These are phyloP conservation scores for Malthinus seriepunctatus DNA, from an alignment of 2,888 invertebrate genomes.

Conservation along the genomic window DNA sequence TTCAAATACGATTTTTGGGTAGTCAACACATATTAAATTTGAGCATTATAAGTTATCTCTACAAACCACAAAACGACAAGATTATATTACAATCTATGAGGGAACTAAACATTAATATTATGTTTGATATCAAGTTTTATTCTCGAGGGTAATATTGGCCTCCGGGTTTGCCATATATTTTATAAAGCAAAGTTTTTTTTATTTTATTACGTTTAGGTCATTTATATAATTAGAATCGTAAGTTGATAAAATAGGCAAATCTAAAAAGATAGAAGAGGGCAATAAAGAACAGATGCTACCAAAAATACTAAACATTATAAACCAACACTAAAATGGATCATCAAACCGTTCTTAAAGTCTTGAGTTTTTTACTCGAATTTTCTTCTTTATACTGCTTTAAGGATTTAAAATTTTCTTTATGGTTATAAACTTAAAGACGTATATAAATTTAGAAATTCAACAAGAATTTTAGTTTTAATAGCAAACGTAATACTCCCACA, in stretches of 20 bases:
- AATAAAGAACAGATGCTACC: slow-evolving; percentile 1
- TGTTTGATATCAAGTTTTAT: slow-evolving; percentile 15
- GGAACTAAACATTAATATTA: slow-evolving; percentile 9
- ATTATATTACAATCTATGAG: slow-evolving; percentile 12
- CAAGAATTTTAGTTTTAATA: too few species aligned
- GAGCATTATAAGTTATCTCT: slow-evolving; percentile 1
- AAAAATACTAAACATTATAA: slow-evolving; percentile 1
- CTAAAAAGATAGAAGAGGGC: background rate
- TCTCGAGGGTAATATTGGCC: slow-evolving; percentile 12
- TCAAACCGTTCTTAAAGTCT: too few species aligned
- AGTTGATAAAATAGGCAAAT: slow-evolving; percentile 5
- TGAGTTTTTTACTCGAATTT: too few species aligned
- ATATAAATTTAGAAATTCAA: too few species aligned
- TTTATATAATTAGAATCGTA: slow-evolving; percentile 1
- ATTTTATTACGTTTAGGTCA: background rate
- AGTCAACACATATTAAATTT: slow-evolving; percentile 13
- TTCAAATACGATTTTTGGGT: background rate
- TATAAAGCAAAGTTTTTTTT: slow-evolving; percentile 1
- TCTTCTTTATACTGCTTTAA: too few species aligned
- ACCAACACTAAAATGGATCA: background rate
- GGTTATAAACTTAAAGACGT: too few species aligned
- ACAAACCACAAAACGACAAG: slow-evolving; percentile 11
- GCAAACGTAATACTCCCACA: too few species aligned
- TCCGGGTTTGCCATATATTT: background rate
- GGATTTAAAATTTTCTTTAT: too few species aligned